Conservation (phyloP, 1,140 invertebrate genomes). For the Drosophila parvula region DNA sequence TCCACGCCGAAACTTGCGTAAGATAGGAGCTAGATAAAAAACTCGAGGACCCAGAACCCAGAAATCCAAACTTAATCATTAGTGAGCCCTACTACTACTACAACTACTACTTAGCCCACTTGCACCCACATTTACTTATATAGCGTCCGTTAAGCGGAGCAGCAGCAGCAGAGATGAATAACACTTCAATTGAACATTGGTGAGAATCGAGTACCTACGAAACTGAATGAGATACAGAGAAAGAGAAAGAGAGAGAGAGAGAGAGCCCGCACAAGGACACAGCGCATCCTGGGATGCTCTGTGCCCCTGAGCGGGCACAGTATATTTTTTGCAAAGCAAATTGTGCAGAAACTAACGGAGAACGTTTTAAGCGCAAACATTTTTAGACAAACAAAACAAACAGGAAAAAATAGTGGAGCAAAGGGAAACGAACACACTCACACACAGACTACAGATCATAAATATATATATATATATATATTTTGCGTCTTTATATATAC, state of each 20-base stretch:
- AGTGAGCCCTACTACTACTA: conserved; percentile 14
- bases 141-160: conserved; percentile 41
- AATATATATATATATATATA: conserved; percentile 54
- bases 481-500: conserved; percentile 79
- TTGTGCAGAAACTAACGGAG: conserved; percentile 65
- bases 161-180: conserved; percentile 59
- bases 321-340: conserved; percentile 80
- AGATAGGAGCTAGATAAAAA: conserved; percentile 30
- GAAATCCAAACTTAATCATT: conserved; percentile 22
- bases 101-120: conserved; percentile 21
- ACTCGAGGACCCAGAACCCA: conserved; percentile 45
- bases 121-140: conserved; percentile 19
- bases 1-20: conserved; percentile 26
- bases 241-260: conserved; percentile 5
- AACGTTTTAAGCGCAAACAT: conserved; percentile 65
- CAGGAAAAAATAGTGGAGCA: conserved; percentile 24
- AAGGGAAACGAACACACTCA: conserved; percentile 41
- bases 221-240: conserved; percentile 60
- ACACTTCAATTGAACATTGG: conserved; percentile 67
- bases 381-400: conserved; percentile 64
- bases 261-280: conserved; percentile 7
- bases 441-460: conserved; percentile 57
- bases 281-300: conserved; percentile 25
- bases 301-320: conserved; percentile 37
- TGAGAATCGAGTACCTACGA: conserved; percentile 81